Base-by-base conservation (phyloP, 2,888 invertebrate genomes). In the Andrena bicolor region DNA sequence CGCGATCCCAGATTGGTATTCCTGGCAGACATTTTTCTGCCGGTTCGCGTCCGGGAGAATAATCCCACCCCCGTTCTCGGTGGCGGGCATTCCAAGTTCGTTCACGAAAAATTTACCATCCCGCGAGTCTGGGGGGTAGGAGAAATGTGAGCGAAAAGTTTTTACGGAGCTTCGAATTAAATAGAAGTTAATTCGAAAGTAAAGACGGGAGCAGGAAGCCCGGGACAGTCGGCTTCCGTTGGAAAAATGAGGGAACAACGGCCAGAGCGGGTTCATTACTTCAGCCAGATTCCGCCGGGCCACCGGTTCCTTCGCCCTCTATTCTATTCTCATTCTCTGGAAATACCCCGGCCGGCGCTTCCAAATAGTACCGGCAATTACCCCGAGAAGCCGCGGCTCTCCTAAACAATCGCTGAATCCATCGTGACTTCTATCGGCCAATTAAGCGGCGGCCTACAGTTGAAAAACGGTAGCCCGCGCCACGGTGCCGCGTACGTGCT, bases 191-290 rank as follows among this genome's bases (percentile, higher is more conserved):
- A 48, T 66, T 23, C 58, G 65, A n/a, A 13, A 26, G 13, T 28
- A 48, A 60, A 30, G 32, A 23, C 48, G 41, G 6, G 3, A 23
- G n/a, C n/a, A 26, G 32, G 26, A 20, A 23, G 56, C 56, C 1
- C 23, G 56, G 51, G 35, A 23, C 68, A 30, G 41, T 3, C 4
- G 32, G 32, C 32, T 69, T 61, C 49, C 58, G 28, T 1, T 26
- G 56, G 65, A 58, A 68, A 65, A 56, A 65, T 65, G 56, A 65
- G 20, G 28, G 58, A 60, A 60, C 30, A 26, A 23, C 26, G 70
- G 26, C 35, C 61, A 63, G 20, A 63, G 20, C 41, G 48, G 32
- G 58, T 58, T 72, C 64, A 35, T 77, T 77, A 77, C 58, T 58
- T 71, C 64, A 48, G 72, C 49, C 56, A 35, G 63, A 56, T 75